Base-by-base conservation (phyloP, 2,797 vertebrate genomes). In the Adelosebastes latens region DNA sequence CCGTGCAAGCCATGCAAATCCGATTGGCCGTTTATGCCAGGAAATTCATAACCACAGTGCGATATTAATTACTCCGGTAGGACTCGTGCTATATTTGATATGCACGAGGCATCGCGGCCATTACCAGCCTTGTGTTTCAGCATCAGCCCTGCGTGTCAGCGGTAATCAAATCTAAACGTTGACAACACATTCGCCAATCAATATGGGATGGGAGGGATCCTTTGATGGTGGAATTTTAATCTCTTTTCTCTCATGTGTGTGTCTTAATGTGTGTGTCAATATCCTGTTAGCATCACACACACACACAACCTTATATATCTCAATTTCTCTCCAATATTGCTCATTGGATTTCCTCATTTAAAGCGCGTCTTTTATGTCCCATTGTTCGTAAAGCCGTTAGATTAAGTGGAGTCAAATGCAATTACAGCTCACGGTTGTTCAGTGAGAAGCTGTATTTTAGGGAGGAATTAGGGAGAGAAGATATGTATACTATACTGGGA, bases 121-220 rank as follows among this genome's bases (percentile, higher is more conserved):
- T 95, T 95, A 93, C 89, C 83, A 87, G 93, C 88, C 93, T 93
- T 90, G 93, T 95, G 94, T 95, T 95, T 93, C 93, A 92, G 90
- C 89, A 91, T 71, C 87, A 70, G 95, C 91, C 84, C 92, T 85
- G 91, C 78, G 82, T 95, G 95, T 96, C 95, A 94, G 94, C 93
- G 79, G 93, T 96, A 96, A 96, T 96, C 95, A 95, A 95, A 95
- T 94, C 94, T 95, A 95, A 95, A 94, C 89, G 94, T 94, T 95
- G 94, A 96, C 94, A 95, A 95, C 95, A 94, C 92, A 85, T 90
- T 90, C 75, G 25, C 80, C 86, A 90, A 95, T 96, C 95, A 93
- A 96, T 96, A 93, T 77, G 67, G 87, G 89, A 92, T 85, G 83
- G 83, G 87, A 86, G 75, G 85, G 83, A 90, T 88, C 72, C 85